Percentiles rank a stretch among this genome's conserved stretches.
Conservation (phyloP, 2,888 invertebrate genomes). For the Plebejus argus region DNA sequence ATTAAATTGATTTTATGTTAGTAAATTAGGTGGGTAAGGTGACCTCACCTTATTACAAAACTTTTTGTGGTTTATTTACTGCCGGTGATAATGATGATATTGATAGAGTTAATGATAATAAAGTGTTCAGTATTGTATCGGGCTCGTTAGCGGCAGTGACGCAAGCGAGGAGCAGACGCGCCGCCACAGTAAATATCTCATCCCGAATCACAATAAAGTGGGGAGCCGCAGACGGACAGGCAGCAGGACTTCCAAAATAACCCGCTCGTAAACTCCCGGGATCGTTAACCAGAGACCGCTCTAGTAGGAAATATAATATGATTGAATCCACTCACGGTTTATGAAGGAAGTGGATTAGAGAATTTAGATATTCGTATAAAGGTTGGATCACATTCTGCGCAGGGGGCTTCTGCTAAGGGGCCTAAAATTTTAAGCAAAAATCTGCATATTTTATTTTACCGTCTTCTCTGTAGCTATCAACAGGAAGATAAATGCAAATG, state of each 20-base stretch:
- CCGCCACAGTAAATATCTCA: conserved; percentile 32
- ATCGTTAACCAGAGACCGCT: conserved; percentile 44
- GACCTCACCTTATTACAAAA: no score
- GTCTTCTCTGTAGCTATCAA: not conserved
- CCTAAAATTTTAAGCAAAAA: not conserved
- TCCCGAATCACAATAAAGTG: conserved; percentile 34
- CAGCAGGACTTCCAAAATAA: conserved; percentile 52
- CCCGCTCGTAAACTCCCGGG: conserved; percentile 45
- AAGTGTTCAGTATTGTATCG: not conserved
- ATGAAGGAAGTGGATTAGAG: conserved; percentile 13
- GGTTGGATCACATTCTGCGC: not conserved
- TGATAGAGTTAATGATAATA: not conserved
- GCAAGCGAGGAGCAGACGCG: conserved; percentile 20
- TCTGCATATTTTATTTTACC: not conserved
- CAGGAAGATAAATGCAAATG: not conserved
- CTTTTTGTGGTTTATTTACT: not conserved
- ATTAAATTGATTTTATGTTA: no score
- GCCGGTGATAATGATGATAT: not conserved
- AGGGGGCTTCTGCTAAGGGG: no score
- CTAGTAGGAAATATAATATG: conserved; percentile 17
- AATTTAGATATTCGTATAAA: not conserved
- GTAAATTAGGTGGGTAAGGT: no score
- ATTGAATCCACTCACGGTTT: conserved; percentile 24
- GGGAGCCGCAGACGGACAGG: conserved; percentile 53
- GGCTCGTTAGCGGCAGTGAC: conserved; percentile 8